phyloP scores from a whole-genome alignment of 2,888 invertebrate species.

The Metallyticus violacea region DNA sequence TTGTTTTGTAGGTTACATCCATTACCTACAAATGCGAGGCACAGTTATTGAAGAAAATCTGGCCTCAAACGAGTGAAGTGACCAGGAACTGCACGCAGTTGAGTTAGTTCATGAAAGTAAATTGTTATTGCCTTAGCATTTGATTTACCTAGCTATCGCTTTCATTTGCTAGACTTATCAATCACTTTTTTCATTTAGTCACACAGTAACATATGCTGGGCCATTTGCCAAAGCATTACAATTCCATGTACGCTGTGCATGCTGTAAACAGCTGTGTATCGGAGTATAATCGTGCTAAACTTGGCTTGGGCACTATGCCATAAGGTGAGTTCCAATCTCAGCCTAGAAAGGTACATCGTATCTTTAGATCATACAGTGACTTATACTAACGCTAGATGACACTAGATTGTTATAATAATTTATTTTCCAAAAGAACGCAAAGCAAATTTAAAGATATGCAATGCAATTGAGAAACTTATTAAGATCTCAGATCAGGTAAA shows the following conservation, averaged over 20 bases:
- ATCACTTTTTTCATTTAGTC: not conserved
- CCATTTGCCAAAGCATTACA: not conserved
- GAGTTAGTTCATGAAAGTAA: not conserved
- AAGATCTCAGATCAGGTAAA: too few relatives aligned
- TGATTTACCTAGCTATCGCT: not conserved
- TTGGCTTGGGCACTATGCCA: not conserved
- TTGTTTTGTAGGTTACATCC: too few relatives aligned
- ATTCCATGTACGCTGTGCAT: not conserved
- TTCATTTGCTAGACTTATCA: not conserved
- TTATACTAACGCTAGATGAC: too few relatives aligned
- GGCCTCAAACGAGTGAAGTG: not conserved
- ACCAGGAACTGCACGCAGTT: not conserved
- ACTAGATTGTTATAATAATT: too few relatives aligned
- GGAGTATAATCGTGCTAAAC: not conserved
- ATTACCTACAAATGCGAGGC: too few relatives aligned
- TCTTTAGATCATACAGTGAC: too few relatives aligned
- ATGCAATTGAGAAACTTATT: too few relatives aligned
- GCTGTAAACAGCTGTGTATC: not conserved
- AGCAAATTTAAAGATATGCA: too few relatives aligned
- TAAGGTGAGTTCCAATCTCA: not conserved
- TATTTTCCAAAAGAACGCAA: too few relatives aligned
- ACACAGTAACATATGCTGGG: not conserved
- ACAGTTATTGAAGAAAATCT: too few relatives aligned
- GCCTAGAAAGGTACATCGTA: not conserved
- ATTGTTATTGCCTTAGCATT: not conserved